Base-by-base conservation (phyloP, 2,888 invertebrate genomes). In the Argyra leucocephala region DNA sequence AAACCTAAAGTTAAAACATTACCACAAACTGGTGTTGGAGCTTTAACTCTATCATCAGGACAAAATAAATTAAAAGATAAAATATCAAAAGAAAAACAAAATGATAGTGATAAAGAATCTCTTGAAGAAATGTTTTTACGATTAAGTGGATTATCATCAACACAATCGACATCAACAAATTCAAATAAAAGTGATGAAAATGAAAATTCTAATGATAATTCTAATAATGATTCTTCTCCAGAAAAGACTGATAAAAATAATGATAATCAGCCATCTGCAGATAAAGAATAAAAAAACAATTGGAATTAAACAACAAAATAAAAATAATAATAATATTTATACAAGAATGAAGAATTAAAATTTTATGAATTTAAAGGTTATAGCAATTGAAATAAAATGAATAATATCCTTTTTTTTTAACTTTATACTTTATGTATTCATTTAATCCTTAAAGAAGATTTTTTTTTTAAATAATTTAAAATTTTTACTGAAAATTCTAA, bases 81-180 rank as follows among this genome's bases (percentile, higher is more conserved):
- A 61, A 61, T 15, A 2, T 61, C 31, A 10, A 61, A 24, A 48
- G 6, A 59, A 23, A 23, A 3, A 23, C 1, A 23, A 15, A 59
- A 4, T 23, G 7, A 36, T 7, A 36, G 63, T n/a, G 15, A 9
- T 6, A 58, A 62, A 48, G 66, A 66, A 66, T 65, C 61, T 21
- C 48, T 68, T 12, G 68, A 68, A 61, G 67, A 68, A 59, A 67
- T 68, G 68, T 67, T 66, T 62, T n/a, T 61, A 21, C 37, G 68
- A 37, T 22, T 68, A 18, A 67, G 68, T 64, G 66, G 67, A 1
- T n/a, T 48, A 18, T 15, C 48, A 15, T 18, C 48, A 12, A 15
- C 48, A 18, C 18, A 18, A 18, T 18, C 1, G 12, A 18, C 12
- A 12, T 18, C 18, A 18, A 48, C 2, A 5, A 37, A 5, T 12